These are phyloP conservation scores for Diploptera punctata DNA, from an alignment of 2,888 invertebrate species.

Conservation along the genomic window DNA sequence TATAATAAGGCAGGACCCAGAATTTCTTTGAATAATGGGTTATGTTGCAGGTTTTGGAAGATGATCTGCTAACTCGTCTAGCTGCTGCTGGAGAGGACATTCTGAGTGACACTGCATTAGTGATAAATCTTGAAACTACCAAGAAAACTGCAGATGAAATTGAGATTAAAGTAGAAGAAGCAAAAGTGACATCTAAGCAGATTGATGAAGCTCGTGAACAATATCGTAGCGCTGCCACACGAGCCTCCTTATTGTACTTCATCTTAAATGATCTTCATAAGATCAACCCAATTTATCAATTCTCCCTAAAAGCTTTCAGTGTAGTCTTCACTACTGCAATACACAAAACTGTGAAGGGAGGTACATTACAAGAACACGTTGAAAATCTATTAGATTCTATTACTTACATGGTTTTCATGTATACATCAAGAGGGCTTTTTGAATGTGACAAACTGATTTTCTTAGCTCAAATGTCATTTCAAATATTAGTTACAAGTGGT, in stretches of 20 bases:
- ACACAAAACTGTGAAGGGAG: conserved; percentile 68
- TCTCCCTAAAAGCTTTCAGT: conserved; percentile 92
- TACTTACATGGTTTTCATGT: conserved; percentile 84
- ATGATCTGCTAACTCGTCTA: conserved; percentile 83
- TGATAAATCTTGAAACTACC: conserved; percentile 91
- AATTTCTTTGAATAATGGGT: no score
- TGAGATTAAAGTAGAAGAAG: conserved; percentile 84
- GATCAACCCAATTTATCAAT: conserved; percentile 95
- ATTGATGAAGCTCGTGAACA: conserved; percentile 92
- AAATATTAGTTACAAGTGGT: conserved; percentile 67
- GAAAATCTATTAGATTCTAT: conserved; percentile 83
- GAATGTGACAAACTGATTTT: conserved; percentile 93
- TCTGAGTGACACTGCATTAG: conserved; percentile 86
- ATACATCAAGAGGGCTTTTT: conserved; percentile 89
- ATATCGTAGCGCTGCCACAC: conserved; percentile 83
- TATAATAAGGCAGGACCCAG: no score
- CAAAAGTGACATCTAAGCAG: conserved; percentile 82
- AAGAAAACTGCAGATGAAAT: conserved; percentile 93
- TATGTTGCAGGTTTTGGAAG: conserved; percentile 74
- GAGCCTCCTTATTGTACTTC: conserved; percentile 92
- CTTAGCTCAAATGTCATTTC: conserved; percentile 83
- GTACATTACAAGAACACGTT: conserved; percentile 76
- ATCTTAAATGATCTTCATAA: conserved; percentile 90
- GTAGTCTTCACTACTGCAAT: conserved; percentile 91
- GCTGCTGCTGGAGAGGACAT: conserved; percentile 93